phyloP scores from a whole-genome alignment of 1,140 invertebrate genomes.

The Temnothorax longispinosus region DNA sequence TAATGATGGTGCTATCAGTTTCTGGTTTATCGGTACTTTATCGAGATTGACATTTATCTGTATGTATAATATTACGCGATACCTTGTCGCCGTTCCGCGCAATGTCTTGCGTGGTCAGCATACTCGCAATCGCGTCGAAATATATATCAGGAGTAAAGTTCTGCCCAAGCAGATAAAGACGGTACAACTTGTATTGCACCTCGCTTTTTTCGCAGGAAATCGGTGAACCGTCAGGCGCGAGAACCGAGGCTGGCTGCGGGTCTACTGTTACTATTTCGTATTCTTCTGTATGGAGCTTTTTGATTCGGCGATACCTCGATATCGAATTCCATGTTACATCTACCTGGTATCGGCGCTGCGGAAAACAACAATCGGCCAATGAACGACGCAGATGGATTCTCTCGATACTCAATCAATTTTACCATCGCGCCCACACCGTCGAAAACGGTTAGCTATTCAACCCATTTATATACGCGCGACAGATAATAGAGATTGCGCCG shows the following conservation, averaged over 20 bases:
- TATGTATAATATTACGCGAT: conserved; percentile 38
- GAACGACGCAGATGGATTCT: conserved; percentile 27
- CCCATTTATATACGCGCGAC: conserved; percentile 34
- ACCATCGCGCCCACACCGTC: conserved; percentile 4
- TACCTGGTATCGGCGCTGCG: conserved; percentile 91
- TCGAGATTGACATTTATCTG: background rate
- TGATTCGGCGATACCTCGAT: conserved; percentile 89
- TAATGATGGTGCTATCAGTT: background rate
- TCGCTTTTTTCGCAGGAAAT: conserved; percentile 79
- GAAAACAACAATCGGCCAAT: conserved; percentile 64
- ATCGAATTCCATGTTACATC: conserved; percentile 91
- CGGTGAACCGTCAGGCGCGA: conserved; percentile 62
- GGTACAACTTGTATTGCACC: conserved; percentile 87
- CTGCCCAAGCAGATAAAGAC: conserved; percentile 87
- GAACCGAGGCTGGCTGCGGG: conserved; percentile 87
- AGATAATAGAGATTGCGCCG: conserved; percentile 38
- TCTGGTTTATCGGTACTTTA: background rate
- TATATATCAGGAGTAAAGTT: conserved; percentile 87
- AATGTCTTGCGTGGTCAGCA: conserved; percentile 88
- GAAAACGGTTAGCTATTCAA: conserved; percentile 45
- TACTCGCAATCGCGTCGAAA: conserved; percentile 88
- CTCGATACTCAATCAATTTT: conserved; percentile 41
- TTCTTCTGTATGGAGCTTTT: conserved; percentile 83
- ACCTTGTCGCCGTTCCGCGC: conserved; percentile 87
- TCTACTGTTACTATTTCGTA: conserved; percentile 87